Base-by-base conservation (phyloP, 2,797 vertebrate genomes). In the Siniperca obscura region DNA sequence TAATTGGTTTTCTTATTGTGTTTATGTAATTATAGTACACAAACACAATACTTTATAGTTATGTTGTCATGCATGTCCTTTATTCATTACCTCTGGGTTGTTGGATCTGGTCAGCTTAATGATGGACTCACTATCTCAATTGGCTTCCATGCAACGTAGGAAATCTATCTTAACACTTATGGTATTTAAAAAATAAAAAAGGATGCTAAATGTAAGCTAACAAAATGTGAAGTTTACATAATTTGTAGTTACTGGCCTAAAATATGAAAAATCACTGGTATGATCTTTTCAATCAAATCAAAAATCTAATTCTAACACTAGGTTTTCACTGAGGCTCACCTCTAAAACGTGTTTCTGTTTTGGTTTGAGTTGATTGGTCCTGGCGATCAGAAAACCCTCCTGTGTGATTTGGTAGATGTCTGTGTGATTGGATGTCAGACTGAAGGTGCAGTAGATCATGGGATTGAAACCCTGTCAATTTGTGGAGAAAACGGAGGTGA, bases 331-430 rank as follows among this genome's bases (percentile, higher is more conserved):
- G 25, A 61, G 22, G 10, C 90, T 91, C 73, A 97, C 96, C 94
- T 96, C 87, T 7, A 97, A 70, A 42, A 87, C 4, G 67, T 96
- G 95, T 57, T 86, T 95, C 81, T 96, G 90, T n/a, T 78, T 81
- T 13, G 95, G 89, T 22, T 74, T 90, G 48, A 96, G 90, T 27
- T 80, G 85, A 48, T 89, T 70, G 7, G 93, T 75, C 76, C 80
- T 95, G 68, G 95, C 95, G 8, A 96, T 94, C 66, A 96, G 57
- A 61, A 96, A 91, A 8, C 96, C 96, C 25, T 94, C 93, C 59
- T 92, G 90, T 68, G 95, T 96, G 71, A 96, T 76, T 36, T 95
- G 94, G 88, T 95, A 96, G 74, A 95, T 81, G 82, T 92, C 86
- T 40, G 94, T 93, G 77, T 94, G 92, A 87, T 95, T 96, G 71